Evolutionary conservation across 2,888 invertebrate genomes (phyloP), one percentile per base, ranked within the genome.

Genomic region (Drosophila nr. perissopoda): DNA sequence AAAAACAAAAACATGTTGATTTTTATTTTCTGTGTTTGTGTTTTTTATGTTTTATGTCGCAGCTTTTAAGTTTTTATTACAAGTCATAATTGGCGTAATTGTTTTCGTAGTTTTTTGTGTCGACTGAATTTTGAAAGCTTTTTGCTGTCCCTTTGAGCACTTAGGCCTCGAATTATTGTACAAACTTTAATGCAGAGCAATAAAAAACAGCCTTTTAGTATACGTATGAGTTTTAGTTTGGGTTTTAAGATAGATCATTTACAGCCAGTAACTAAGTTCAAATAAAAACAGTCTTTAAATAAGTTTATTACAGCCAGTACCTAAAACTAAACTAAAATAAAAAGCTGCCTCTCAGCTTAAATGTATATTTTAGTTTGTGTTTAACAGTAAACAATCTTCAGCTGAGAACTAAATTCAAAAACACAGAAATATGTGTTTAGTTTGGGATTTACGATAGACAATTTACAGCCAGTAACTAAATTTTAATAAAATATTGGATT

Each of bases 41-140:
- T 49, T 42, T 63, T 38, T 63, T 49, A 36, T 45, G 49, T 81
- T 83, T 77, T 72, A 69, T 73, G 61, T 42, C n/a, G 59, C 45
- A 53, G 76, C 87, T 86, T 86, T 86, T 81, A 87, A 80, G 78
- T 81, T 87, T 86, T 86, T 86, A 86, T 81, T 63, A 75, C 54
- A 62, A 57, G 73, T 65, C 78, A 83, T 87, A 87, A 86, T 87
- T 85, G 87, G 59, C 74, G 85, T 87, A 87, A 85, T 87, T 86
- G 85, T 83, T 87, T 85, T 79, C 74, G 67, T 87, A 86, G 87
- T 86, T 85, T 87, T 85, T 87, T 87, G 53, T n/a, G 33, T 7
- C 27, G 52, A 36, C 63, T 40, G 48, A 69, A 65, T 38, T 56
- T 61, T 83, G 80, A 84, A 84, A 84, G 84, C 84, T 76, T 84